Conservation (phyloP, 2,113 vertebrate genomes). For the Paraplagusia blochii region DNA sequence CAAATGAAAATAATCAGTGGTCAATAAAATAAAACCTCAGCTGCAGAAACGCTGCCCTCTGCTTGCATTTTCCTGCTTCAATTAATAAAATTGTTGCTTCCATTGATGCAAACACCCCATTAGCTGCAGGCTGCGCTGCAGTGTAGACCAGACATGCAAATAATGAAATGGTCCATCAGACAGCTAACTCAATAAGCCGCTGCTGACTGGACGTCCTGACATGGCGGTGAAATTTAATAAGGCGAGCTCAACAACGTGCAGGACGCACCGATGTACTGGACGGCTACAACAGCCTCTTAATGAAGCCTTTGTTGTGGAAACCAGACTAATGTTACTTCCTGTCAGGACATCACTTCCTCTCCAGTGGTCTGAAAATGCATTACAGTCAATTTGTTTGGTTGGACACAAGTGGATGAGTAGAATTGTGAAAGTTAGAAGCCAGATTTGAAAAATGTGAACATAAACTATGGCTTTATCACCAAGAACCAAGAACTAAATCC, state of each 20-base stretch:
- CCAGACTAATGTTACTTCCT: conserved; percentile 39
- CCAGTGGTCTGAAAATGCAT: conserved; percentile 21
- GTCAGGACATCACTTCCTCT: conserved; percentile 18
- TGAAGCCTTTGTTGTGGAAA: conserved; percentile 21
- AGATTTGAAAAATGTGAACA: too few species aligned
- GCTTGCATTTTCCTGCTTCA: too few species aligned
- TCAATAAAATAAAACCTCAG: too few species aligned
- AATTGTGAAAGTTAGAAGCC: too few species aligned
- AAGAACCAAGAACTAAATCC: too few species aligned
- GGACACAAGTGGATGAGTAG: too few species aligned
- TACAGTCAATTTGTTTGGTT: not conserved
- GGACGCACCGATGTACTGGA: conserved; percentile 13
- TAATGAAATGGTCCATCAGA: conserved; percentile 46
- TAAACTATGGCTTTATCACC: too few species aligned
- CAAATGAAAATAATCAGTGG: not conserved
- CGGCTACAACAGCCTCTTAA: conserved; percentile 15
- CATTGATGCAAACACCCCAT: not conserved
- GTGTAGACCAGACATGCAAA: conserved; percentile 41
- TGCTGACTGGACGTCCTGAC: conserved; percentile 40
- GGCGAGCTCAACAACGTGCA: conserved; percentile 32
- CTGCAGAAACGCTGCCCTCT: too few species aligned
- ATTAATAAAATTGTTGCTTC: conserved; percentile 1
- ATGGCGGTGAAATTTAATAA: conserved; percentile 45
- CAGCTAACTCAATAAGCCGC: conserved; percentile 36
- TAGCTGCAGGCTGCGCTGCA: conserved; percentile 5